Evolutionary conservation across 2,888 invertebrate genomes (phyloP).

Genomic region (Diarsia mendica): DNA sequence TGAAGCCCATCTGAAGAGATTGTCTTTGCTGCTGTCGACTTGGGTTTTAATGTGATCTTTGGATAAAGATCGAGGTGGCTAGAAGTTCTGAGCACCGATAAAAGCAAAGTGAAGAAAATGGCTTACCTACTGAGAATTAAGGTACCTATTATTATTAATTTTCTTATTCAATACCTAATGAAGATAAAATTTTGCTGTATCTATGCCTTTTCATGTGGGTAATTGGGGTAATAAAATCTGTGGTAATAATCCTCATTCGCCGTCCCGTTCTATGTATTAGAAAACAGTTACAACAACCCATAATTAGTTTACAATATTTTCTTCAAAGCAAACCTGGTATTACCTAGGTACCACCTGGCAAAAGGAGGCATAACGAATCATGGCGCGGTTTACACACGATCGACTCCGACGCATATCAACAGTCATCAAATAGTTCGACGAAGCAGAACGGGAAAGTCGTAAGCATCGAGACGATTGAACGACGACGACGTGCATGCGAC

Average conservation of each 20-base stretch:
- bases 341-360: conserved; percentile 26
- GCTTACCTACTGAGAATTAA: background rate
- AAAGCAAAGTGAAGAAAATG: background rate
- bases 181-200: too few relatives aligned
- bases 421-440: conserved; percentile 70
- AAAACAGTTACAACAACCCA: conserved; percentile 28
- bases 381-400: conserved; percentile 45
- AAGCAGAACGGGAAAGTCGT: conserved; percentile 86
- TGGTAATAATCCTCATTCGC: conserved; percentile 19
- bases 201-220: background rate
- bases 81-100: background rate
- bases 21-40: too few relatives aligned
- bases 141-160: conserved; percentile 2
- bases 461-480: conserved; percentile 66
- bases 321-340: conserved; percentile 36
- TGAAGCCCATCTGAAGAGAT: too few relatives aligned
- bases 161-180: conserved; percentile 15
- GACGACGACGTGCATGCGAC: conserved; percentile 56
- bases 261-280: conserved; percentile 5
- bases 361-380: conserved; percentile 40
- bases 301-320: conserved; percentile 51
- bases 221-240: conserved; percentile 13
- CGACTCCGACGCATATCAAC: conserved; percentile 69
- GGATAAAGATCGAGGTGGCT: background rate
- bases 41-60: background rate